Conservation (phyloP, 2,797 vertebrate genomes). For the Kryptolebias ocellatus region DNA sequence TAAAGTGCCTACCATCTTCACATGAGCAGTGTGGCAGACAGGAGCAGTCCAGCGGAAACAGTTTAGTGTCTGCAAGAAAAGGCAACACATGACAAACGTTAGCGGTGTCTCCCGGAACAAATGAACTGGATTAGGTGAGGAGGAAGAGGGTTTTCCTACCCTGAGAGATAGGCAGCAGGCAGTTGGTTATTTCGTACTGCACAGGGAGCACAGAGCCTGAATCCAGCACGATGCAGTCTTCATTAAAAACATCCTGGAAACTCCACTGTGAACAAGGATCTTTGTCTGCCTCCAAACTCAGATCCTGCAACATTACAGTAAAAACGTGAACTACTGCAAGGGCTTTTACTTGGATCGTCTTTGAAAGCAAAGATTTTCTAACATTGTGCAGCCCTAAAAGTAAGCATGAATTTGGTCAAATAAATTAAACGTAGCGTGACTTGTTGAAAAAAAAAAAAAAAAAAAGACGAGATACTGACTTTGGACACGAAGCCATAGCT, state of each 20-base stretch:
- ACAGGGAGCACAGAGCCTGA: slow-evolving; percentile 87
- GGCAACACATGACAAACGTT: background rate
- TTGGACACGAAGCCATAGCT: slow-evolving; percentile 86
- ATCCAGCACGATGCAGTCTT: slow-evolving; percentile 95
- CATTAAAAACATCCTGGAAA: slow-evolving; percentile 89
- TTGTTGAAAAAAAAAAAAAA: background rate
- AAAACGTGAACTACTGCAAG: background rate
- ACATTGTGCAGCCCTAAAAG: no score
- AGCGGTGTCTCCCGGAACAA: background rate
- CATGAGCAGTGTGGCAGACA: slow-evolving; percentile 88
- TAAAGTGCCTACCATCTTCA: slow-evolving; percentile 78
- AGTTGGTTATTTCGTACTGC: slow-evolving; percentile 89
- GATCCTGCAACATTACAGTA: slow-evolving; percentile 72
- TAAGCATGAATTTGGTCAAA: no score
- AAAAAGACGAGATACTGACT: slow-evolving; percentile 72
- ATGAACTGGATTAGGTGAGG: background rate
- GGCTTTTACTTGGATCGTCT: background rate
- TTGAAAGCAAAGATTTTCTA: background rate
- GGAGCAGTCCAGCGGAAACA: slow-evolving; percentile 87
- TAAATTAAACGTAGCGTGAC: background rate
- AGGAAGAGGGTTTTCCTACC: slow-evolving; percentile 73
- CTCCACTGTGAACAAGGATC: slow-evolving; percentile 88
- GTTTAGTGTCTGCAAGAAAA: slow-evolving; percentile 81
- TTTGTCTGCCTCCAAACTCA: slow-evolving; percentile 81
- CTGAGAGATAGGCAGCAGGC: slow-evolving; percentile 82